Base-by-base conservation (phyloP, 2,113 vertebrate genomes). In the Monopterus albus region DNA sequence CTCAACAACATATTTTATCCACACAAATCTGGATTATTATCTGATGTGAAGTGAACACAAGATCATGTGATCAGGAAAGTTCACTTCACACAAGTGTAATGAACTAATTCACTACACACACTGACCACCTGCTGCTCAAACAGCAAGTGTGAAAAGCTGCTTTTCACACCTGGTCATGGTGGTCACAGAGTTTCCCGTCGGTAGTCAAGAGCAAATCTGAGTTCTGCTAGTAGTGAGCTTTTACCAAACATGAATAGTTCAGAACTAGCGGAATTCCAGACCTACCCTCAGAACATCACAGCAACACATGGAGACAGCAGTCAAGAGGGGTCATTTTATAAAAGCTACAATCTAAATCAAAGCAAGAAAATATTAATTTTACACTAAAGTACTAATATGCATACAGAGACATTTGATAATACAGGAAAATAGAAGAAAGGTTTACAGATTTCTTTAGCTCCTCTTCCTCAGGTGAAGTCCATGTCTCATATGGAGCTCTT, bases 171-270 rank as follows among this genome's bases (percentile, higher is more conserved):
- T 14, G 45, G 28, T 78, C 62, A 49, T 12, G 12, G 36, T 18
- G 50, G 45, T 28, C 42, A 31, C n/a, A 33, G 43, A 64, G 45
- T 18, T 57, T 75, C 58, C 56, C 36, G 89, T 55, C 12, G 87
- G 26, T 60, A 87, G 72, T 87, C 89, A 77, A 89, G 90, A 87
- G 83, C 91, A 89, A 91, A 92, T 92, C 91, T 56, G 92, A 94
- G 91, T 94, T 93, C 93, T 94, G 91, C 93, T 94, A 92, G 93
- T 94, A 93, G 92, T 94, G 93, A 94, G 94, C 92, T 93, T 91
- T 92, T 92, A 78, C 75, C 83, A 87, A 92, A 76, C 69, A 84
- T 3, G 75, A 93, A 93, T 93, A 93, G 92, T 93, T 94, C 93
- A 94, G 88, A 94, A 94, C 92, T 93, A 94, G 92, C 89, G 91